Conservation (phyloP, 2,113 vertebrate genomes). For the Axis porcinus region DNA sequence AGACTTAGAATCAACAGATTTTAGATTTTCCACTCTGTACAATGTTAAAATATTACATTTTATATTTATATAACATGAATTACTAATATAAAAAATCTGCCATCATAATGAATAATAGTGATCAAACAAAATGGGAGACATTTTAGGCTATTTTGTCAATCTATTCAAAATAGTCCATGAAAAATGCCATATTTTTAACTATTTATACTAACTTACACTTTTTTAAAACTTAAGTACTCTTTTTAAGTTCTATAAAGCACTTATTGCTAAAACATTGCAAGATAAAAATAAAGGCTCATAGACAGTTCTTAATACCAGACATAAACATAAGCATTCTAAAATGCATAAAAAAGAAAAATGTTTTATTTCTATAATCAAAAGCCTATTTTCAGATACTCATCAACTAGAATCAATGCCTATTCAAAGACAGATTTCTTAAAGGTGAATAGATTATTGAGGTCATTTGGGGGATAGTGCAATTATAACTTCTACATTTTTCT, state of each 20-base stretch:
- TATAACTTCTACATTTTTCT: not conserved
- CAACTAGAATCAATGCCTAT: not conserved
- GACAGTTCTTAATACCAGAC: not conserved
- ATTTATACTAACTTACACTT: not conserved
- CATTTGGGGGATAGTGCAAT: not conserved
- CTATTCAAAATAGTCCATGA: not conserved
- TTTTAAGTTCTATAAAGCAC: not conserved
- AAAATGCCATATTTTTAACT: not conserved
- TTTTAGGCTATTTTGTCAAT: not conserved
- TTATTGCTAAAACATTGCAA: not conserved
- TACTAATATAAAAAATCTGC: not conserved
- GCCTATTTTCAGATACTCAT: not conserved
- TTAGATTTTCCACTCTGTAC: not conserved
- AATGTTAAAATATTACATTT: not conserved
- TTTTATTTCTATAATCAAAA: constrained; percentile 17
- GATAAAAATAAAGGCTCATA: not conserved
- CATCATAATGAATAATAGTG: not conserved
- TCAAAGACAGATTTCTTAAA: not conserved
- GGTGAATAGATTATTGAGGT: not conserved
- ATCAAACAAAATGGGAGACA: not conserved
- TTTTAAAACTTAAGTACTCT: not conserved
- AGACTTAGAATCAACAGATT: not conserved
- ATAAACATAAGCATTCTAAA: constrained; percentile 7
- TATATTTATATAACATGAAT: not conserved
- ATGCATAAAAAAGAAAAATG: not conserved